Conservation (phyloP, 2,888 invertebrate genomes). For the Vanessa cardui region DNA sequence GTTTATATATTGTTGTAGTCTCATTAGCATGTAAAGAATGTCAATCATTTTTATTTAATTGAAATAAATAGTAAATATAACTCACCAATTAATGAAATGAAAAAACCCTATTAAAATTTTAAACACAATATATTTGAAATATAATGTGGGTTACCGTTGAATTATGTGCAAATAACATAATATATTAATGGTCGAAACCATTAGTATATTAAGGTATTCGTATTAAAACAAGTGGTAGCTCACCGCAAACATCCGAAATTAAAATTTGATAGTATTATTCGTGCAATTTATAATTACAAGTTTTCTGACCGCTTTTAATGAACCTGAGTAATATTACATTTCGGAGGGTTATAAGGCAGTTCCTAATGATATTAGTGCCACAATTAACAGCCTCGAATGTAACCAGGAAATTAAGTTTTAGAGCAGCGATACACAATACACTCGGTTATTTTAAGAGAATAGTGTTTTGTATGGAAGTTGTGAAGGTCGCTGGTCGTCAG, state of each 20-base stretch:
- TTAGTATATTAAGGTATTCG: no score
- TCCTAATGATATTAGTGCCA: background rate
- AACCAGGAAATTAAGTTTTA: constrained; percentile 6
- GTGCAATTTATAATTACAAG: background rate
- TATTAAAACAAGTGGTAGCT: no score
- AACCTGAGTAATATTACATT: background rate
- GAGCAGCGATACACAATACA: background rate
- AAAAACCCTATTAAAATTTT: no score
- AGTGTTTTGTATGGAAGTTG: background rate
- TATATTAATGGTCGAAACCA: no score
- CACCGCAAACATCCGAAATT: no score
- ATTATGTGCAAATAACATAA: no score
- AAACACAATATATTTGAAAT: no score
- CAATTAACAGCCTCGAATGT: constrained; percentile 3
- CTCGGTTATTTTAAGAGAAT: background rate
- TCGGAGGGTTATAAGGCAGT: background rate
- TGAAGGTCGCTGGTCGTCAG: background rate
- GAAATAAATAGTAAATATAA: background rate
- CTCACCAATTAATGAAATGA: no score
- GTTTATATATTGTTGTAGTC: no score
- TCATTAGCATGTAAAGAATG: no score
- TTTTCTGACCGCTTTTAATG: constrained; percentile 6
- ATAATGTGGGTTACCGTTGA: no score
- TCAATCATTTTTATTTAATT: no score
- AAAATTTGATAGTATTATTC: background rate